phyloP scores from a whole-genome alignment of 2,797 vertebrate species.

The Chrosomus eos region DNA sequence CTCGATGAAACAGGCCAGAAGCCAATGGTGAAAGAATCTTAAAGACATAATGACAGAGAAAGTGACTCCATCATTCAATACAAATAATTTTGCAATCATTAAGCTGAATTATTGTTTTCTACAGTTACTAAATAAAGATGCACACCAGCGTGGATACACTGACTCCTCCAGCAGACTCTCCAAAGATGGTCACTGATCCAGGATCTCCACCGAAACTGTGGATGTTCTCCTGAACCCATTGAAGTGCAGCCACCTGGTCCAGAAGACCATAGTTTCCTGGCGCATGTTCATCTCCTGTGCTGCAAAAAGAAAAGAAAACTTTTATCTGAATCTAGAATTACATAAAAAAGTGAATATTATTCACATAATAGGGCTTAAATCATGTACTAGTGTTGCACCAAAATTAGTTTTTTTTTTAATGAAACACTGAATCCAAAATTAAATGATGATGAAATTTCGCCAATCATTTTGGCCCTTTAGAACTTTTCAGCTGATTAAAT shows the following conservation, averaged over 20 bases:
- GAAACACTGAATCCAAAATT: no score
- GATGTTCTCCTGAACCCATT: conserved; percentile 79
- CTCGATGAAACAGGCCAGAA: conserved; percentile 72
- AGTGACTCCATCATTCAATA: neutral
- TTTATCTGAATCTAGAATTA: neutral
- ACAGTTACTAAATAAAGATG: neutral
- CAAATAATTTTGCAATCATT: neutral
- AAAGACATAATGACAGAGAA: conserved; percentile 9
- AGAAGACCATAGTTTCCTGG: conserved; percentile 77
- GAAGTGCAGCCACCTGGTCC: conserved; percentile 79
- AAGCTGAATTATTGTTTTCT: neutral
- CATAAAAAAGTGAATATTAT: neutral
- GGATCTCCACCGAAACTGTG: conserved; percentile 79
- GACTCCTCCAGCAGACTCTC: conserved; percentile 78
- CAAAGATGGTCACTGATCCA: conserved; percentile 77
- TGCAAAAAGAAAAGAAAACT: conserved; percentile 47
- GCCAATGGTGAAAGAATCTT: conserved; percentile 76
- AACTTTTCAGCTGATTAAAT: neutral
- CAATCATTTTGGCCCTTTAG: neutral
- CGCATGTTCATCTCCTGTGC: conserved; percentile 75
- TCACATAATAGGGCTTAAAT: neutral
- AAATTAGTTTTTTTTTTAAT: neutral
- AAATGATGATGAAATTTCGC: neutral
- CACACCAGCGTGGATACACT: conserved; percentile 75
- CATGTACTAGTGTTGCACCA: neutral